Conservation (phyloP, 2,113 vertebrate genomes). For the Syngnathoides biaculeatus region DNA sequence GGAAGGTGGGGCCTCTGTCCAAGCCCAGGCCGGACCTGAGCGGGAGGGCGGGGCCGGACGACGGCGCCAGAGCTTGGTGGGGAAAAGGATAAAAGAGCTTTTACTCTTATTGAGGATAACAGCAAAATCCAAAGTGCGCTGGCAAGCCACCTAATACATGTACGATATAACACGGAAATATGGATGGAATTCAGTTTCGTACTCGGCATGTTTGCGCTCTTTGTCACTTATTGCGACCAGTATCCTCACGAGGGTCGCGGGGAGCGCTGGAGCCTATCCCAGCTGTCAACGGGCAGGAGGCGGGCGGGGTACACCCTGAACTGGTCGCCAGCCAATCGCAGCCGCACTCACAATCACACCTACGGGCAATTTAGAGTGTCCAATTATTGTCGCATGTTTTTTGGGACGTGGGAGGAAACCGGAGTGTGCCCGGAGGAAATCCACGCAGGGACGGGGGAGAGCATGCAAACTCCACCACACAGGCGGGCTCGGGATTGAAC, state of each 20-base stretch:
- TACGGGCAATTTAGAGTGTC: too few relatives aligned
- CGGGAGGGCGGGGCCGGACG: constrained; percentile 47
- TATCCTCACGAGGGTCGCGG: not conserved
- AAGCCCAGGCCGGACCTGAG: constrained; percentile 58
- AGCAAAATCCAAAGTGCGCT: not conserved
- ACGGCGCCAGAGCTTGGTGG: constrained; percentile 8
- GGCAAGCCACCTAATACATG: not conserved
- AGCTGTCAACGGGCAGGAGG: too few relatives aligned
- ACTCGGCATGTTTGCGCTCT: not conserved
- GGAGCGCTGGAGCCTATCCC: too few relatives aligned
- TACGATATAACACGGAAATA: not conserved
- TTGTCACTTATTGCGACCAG: not conserved
- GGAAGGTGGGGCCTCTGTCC: constrained; percentile 73
- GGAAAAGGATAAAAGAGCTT: not conserved
- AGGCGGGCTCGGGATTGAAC: too few relatives aligned
- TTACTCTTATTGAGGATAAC: not conserved
- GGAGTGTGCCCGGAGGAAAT: too few relatives aligned
- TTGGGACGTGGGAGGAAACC: too few relatives aligned
- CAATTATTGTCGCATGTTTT: too few relatives aligned
- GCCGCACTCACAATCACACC: too few relatives aligned
- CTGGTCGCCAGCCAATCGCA: too few relatives aligned
- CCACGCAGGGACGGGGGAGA: too few relatives aligned
- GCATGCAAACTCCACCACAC: too few relatives aligned
- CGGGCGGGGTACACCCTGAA: too few relatives aligned
- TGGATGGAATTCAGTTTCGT: not conserved